Evolutionary conservation across 2,113 vertebrate species (phyloP).

Genomic region (Triplophysa tibetana): DNA sequence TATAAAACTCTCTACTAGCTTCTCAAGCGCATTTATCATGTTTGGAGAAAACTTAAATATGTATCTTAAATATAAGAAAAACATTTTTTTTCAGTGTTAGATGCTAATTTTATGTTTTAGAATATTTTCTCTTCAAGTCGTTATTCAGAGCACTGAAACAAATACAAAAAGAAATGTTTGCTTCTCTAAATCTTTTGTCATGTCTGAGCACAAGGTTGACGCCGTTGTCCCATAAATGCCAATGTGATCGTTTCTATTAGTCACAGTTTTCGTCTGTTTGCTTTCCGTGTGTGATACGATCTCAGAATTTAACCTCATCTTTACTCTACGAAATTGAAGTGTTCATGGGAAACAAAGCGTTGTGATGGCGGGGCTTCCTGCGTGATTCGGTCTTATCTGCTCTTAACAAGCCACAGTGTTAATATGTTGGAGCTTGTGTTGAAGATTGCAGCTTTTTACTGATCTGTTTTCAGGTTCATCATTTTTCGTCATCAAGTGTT

Average conservation of each 20-base stretch:
- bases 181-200: neutral
- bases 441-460: slow-evolving; percentile 21
- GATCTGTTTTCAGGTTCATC: slow-evolving; percentile 24
- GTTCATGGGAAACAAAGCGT: slow-evolving; percentile 27
- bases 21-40: no score
- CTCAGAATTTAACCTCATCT: slow-evolving; percentile 26
- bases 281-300: slow-evolving; percentile 35
- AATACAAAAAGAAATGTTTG: no score
- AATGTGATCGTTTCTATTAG: slow-evolving; percentile 30
- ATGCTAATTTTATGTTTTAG: no score
- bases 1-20: no score
- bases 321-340: slow-evolving; percentile 48
- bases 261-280: slow-evolving; percentile 25
- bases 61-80: no score
- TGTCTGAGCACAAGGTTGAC: neutral
- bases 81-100: no score
- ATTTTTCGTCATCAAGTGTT: neutral
- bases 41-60: no score
- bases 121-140: no score
- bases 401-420: slow-evolving; percentile 35
- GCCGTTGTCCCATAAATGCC: slow-evolving; percentile 9
- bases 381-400: slow-evolving; percentile 39
- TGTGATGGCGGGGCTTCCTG: slow-evolving; percentile 16
- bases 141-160: no score
- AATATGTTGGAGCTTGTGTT: neutral